Evolutionary conservation across 2,113 vertebrate genomes (phyloP).

Genomic region (Nyctibius bracteatus): DNA sequence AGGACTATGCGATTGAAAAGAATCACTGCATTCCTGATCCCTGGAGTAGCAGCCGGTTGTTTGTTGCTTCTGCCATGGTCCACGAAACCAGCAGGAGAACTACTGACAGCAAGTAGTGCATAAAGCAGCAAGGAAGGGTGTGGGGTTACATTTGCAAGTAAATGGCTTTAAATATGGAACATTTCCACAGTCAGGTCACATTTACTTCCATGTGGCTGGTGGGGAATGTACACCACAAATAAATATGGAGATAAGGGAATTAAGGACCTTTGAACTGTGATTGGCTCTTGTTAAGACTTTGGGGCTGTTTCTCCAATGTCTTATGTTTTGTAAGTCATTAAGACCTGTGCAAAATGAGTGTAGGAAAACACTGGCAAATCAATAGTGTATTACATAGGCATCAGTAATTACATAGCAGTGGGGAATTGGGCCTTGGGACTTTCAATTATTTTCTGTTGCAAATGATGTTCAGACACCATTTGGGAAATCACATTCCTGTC

Average conservation of each 20-base stretch:
- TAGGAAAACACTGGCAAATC: conserved; percentile 6
- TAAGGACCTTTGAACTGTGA: not conserved
- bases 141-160: not conserved
- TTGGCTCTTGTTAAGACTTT: not conserved
- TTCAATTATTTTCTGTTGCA: conserved; percentile 39
- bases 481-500: conserved; percentile 39
- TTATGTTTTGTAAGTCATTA: conserved; percentile 14
- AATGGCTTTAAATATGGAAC: not conserved
- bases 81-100: not conserved
- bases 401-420: conserved; percentile 27
- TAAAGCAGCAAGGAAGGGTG: not conserved
- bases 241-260: not conserved
- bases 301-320: not conserved
- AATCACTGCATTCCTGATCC: not conserved
- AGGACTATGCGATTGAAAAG: not conserved
- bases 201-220: not conserved
- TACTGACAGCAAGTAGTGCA: not conserved
- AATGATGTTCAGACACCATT: conserved; percentile 13
- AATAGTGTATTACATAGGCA: conserved; percentile 22
- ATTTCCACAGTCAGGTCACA: not conserved
- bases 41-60: not conserved
- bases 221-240: rapidly evolving
- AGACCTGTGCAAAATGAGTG: not conserved
- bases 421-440: not conserved
- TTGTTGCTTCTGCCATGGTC: not conserved